Base-by-base conservation (phyloP, 1,140 invertebrate species). In the Ostrea denselamellosa region DNA sequence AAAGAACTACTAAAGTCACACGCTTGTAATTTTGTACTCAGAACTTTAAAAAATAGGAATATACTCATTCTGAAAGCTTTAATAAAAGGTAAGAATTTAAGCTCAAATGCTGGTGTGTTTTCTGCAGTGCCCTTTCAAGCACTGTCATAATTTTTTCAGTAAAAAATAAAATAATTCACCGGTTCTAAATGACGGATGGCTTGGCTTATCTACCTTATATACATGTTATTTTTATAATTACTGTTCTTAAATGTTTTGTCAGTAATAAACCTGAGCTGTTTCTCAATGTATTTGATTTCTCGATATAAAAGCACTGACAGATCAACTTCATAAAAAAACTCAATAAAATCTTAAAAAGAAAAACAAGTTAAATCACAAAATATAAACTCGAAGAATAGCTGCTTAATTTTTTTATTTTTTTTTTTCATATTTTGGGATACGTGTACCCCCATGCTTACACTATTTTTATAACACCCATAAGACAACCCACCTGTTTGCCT, bases 31-130 rank as follows among this genome's bases (percentile, higher is more conserved):
- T 62, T 62, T n/a, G 34, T 62, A n/a, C 19, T 62, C 56, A 62
- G 56, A 62, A 62, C 56, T 62, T 62, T 17, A 56, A 56, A 56
- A 56, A 62, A 62, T 62, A 62, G n/a, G 56, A 62, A 62, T 62
- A 62, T 62, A 62, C n/a, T n/a, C 5, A 5, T 62, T n/a, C 17
- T 19, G n/a, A 62, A n/a, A 17, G 0, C 56, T 19, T n/a, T 58
- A 58, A 58, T 14, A 62, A 62, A 62, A 62, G 56, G 56, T 62
- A 62, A 62, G 56, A 62, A 17, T 5, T 19, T 62, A 19, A 56
- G 9, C 14, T 56, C 54, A 7, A 19, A 58, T 58, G 19, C 8
- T 58, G 12, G 4, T 19, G 19, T 19, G 19, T 62, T 17, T 19
- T 62, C 17, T 19, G n/a, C 17, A n/a, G 0, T 62, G 7, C 12